Evolutionary conservation across 2,888 invertebrate genomes (phyloP), one percentile per base, ranked within the genome.

Genomic region (Tipula lateralis): DNA sequence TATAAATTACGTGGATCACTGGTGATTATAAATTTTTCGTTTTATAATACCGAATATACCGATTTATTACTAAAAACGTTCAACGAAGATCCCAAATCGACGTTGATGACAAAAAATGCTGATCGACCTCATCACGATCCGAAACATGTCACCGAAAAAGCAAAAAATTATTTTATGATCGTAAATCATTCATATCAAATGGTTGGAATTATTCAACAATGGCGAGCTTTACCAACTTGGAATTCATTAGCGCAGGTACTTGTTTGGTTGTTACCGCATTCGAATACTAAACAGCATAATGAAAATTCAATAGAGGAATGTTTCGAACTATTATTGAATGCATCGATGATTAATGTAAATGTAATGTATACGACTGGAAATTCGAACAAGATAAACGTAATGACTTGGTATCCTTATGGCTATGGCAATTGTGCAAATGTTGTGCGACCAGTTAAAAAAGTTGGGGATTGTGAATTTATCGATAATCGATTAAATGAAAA

Each of bases 241-340:
- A 90, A 90, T 87, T 88, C 90, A 0, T 36, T 89, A 84, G 90
- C 90, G 0, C 89, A 90, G 84, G 89, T 90, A 84, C 87, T 90
- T 0, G 88, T 89, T 2, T 87, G 87, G 9, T 24, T 39, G 29
- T 13, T 88, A 83, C 88, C 88, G 19, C 66, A 24, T 0, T 24
- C 0, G 87, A 88, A 0, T 13, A 30, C 5, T 16, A 85, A 12
- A 12, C 34, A 6, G 1, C 2, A 66, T 24, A 24, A 66, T 9
- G 88, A 89, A 83, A n/a, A n/a, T n/a, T n/a, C n/a, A n/a, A 85
- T 88, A 16, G n/a, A 12, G 6, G 39, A 29, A 12, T n/a, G 24
- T 83, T 83, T 83, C 4, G n/a, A 36, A 12, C 85, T 90, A 1
- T 85, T 89, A 87, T 87, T 87, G 83, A 88, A 87, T 85, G 88